Base-by-base conservation (phyloP, 2,797 vertebrate species). In the Poecilia velifera region DNA sequence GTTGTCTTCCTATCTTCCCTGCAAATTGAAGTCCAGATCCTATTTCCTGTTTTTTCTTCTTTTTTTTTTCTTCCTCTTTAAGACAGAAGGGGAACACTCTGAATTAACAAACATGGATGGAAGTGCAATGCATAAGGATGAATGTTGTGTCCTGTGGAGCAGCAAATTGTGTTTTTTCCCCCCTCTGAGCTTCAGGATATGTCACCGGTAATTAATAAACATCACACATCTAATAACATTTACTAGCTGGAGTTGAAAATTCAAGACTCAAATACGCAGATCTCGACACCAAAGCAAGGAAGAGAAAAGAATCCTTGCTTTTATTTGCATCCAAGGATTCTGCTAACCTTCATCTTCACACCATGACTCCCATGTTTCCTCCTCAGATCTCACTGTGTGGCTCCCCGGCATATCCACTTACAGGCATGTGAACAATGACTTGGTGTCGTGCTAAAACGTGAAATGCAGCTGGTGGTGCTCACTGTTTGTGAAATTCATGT, bases 11-110 rank as follows among this genome's bases (percentile, higher is more conserved):
- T 87, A 90, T 93, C 93, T 92, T 80, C 88, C 92, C 88, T 78
- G 79, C 78, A 93, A 95, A 95, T 94, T 93, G 88, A 94, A 94
- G 92, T 89, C 92, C 85, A 89, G 86, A 92, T 91, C 76, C 80
- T 79, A 78, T 84, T 83, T 79, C 77, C 78, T 80, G 72, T 55
- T 47, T 10, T 73, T 83, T 93, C 83, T 86, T 79, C 62, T 57
- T 25, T 7, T 51, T 55, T 55, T 55, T n/a, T 10, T n/a, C 25
- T n/a, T 55, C 25, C 25, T 55, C 9, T 55, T 55, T n/a, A 90
- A 91, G 89, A 91, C 89, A 84, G 86, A 88, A 93, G 89, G 86
- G 86, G 82, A 91, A 90, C 87, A 64, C 77, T 66, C 76, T 86
- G 89, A 93, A 93, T 94, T 71, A 87, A 83, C 87, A 93, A 94